Percentiles rank a stretch among this genome's conserved stretches.
These are phyloP conservation scores for Epinephelus fuscoguttatus DNA, from an alignment of 2,113 vertebrate genomes.

Conservation along the genomic window DNA sequence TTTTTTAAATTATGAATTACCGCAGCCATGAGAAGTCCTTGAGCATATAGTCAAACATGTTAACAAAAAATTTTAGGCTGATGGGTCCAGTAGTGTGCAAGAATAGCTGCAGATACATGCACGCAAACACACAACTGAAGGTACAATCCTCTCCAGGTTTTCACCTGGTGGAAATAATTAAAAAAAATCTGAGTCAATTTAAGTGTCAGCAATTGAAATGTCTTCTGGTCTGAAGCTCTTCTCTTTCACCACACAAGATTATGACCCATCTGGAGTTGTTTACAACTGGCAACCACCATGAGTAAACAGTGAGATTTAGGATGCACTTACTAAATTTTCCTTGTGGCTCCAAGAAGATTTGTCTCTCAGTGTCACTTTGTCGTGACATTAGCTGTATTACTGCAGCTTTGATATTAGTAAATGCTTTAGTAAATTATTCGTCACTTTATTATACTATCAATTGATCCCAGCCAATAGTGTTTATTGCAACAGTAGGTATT, in stretches of 20 bases:
- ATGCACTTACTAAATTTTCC: neutral
- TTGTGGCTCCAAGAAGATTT: neutral
- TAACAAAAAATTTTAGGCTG: no score
- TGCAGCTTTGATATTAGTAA: neutral
- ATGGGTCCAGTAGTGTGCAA: no score
- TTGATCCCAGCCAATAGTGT: no score
- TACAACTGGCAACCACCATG: neutral
- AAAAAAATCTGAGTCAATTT: constrained; percentile 5
- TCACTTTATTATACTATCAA: no score
- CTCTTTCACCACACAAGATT: neutral
- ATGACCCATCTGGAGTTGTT: constrained; percentile 1
- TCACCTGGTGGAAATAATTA: neutral
- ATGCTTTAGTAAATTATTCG: no score
- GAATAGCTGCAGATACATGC: no score
- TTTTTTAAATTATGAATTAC: no score
- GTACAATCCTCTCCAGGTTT: no score
- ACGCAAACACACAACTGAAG: no score
- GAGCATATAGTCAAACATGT: no score
- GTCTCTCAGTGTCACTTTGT: constrained; percentile 2
- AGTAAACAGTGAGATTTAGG: neutral
- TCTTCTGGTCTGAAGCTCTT: neutral
- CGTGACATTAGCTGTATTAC: neutral
- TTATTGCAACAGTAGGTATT: no score
- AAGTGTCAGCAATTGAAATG: constrained; percentile 16
- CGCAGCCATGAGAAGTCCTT: no score